Evolutionary conservation across 1,140 invertebrate genomes (phyloP), one percentile per base, ranked within the genome.

Genomic region (Choristoneura fumiferana): DNA sequence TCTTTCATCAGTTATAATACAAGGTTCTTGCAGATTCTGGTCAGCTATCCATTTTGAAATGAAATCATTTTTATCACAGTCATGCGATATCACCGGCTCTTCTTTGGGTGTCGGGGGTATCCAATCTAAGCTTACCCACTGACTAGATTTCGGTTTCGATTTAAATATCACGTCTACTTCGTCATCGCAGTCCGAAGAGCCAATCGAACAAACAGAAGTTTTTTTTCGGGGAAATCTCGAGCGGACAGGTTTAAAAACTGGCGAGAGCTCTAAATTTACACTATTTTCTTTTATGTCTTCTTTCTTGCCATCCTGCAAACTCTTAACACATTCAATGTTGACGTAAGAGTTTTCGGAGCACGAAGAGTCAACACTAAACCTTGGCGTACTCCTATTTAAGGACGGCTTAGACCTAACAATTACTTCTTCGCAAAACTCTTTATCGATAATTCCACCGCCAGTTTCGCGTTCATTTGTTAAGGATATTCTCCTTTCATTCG

Each of bases 141-240:
- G 88, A 89, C 87, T 90, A 88, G 87, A 90, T 79, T 90, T 90
- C 38, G 88, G 88, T 70, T 90, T 89, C 60, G 87, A 90, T 78
- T 90, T 90, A 78, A 90, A 90, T 71, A 90, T 90, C 58, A 90
- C 89, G 69, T 90, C 88, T 66, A 89, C 79, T 63, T 90, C 89
- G 43, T 85, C 81, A 70, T 90, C 88, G 61, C 81, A 87, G 61
- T 90, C 89, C 49, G 81, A 90, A 57, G 88, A 90, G 60, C 88
- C 88, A 63, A 90, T 89, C 43, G 89, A 90, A 73, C 84, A 90
- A 55, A 90, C 89, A 43, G 89, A 90, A 58, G 78, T 85, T 58
- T 90, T 90, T 76, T 90, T 90, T 55, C 78, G 78, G 34, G 86
- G 80, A 64, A 87, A 90, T 35, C 85, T 80, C 60, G 87, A 88